Evolutionary conservation across 2,888 invertebrate genomes (phyloP).

Genomic region (Oscheius myriophilus): DNA sequence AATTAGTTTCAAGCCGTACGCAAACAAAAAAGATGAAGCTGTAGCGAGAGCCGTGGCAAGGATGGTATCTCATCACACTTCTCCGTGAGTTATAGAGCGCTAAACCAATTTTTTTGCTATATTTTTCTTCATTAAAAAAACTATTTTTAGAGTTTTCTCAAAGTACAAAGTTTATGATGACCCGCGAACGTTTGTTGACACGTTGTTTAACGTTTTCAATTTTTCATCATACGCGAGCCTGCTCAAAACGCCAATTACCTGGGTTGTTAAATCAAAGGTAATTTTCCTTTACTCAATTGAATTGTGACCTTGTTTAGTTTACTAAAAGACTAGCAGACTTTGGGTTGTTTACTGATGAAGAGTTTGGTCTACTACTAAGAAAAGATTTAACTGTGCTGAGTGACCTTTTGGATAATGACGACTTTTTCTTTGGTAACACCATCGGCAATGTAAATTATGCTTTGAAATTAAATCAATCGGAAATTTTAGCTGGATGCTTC

Average conservation of each 20-base stretch:
- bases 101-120: too few relatives aligned
- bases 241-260: neutral
- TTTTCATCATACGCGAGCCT: neutral
- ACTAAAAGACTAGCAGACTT: neutral
- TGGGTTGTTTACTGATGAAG: constrained; percentile 15
- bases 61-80: constrained; percentile 12
- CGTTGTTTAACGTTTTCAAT: neutral
- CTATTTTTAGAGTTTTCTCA: neutral
- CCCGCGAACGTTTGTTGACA: neutral
- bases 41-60: constrained; percentile 7
- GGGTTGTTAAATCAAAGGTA: neutral
- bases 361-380: constrained; percentile 9
- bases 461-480: too few relatives aligned
- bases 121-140: neutral
- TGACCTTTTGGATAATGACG: neutral
- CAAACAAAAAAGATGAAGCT: constrained; percentile 5
- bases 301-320: too few relatives aligned
- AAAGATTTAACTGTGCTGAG: constrained; percentile 12
- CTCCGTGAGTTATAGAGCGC: neutral
- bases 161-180: constrained; percentile 11
- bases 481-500: constrained; percentile 21
- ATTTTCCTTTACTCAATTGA: too few relatives aligned
- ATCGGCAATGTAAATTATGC: constrained; percentile 1
- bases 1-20: neutral
- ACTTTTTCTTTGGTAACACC: constrained; percentile 12